Conservation (phyloP, 2,888 invertebrate genomes). For the Cotesia congregata region DNA sequence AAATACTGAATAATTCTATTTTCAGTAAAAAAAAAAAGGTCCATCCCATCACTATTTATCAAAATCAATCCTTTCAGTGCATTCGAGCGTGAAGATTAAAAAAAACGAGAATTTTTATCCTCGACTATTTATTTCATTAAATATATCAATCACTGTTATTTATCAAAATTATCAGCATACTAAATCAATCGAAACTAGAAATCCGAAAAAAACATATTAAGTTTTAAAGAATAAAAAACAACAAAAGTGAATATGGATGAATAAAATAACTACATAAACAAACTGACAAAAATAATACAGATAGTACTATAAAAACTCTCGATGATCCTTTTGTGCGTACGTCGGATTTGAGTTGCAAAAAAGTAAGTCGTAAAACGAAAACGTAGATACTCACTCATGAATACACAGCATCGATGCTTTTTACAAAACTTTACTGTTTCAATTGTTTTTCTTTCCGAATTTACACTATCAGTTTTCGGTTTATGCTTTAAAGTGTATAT, state of each 20-base stretch:
- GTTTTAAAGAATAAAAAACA: too few species aligned
- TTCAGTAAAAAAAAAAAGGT: slow-evolving; percentile 43
- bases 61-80: slow-evolving; percentile 60
- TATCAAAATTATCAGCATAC: neutral
- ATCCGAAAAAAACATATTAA: too few species aligned
- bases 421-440: neutral
- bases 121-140: neutral
- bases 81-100: slow-evolving; percentile 49
- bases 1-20: too few species aligned
- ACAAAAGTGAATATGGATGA: too few species aligned
- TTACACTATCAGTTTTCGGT: neutral
- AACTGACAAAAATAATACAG: too few species aligned
- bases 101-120: slow-evolving; percentile 12
- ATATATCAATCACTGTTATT: slow-evolving; percentile 4
- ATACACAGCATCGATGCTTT: slow-evolving; percentile 30
- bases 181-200: neutral
- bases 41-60: slow-evolving; percentile 61
- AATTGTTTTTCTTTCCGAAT: neutral
- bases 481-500: neutral
- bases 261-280: too few species aligned
- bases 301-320: too few species aligned
- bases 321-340: neutral
- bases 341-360: neutral
- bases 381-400: slow-evolving; percentile 28
- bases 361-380: slow-evolving; percentile 20